phyloP scores from a whole-genome alignment of 1,140 invertebrate species.

The Heterodera schachtii region DNA sequence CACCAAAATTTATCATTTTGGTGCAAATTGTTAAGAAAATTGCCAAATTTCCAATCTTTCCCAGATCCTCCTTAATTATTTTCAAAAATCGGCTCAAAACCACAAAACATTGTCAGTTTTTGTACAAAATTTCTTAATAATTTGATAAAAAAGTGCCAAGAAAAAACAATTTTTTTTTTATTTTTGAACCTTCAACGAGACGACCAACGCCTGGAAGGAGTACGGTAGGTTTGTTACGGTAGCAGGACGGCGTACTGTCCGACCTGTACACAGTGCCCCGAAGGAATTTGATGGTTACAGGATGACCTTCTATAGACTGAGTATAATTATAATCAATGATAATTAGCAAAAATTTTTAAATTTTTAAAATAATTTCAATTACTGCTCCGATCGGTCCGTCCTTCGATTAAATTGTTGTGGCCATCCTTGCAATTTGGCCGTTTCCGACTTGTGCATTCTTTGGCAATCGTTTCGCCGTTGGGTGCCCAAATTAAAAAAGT shows the following conservation, averaged over 20 bases:
- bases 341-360: neutral
- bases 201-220: constrained; percentile 49
- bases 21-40: too few relatives aligned
- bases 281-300: constrained; percentile 44
- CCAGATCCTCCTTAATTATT: too few relatives aligned
- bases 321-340: neutral
- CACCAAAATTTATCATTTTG: too few relatives aligned
- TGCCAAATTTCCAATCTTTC: too few relatives aligned
- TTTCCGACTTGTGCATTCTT: neutral
- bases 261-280: constrained; percentile 44
- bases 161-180: constrained; percentile 16
- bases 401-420: constrained; percentile 19
- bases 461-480: neutral
- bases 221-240: constrained; percentile 44
- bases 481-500: neutral
- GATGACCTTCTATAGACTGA: neutral
- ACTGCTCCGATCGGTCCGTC: constrained; percentile 11
- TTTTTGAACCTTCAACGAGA: constrained; percentile 41
- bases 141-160: too few relatives aligned
- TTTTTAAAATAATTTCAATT: constrained; percentile 6
- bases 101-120: too few relatives aligned
- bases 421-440: constrained; percentile 16
- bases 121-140: too few relatives aligned
- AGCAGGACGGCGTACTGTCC: constrained; percentile 43
- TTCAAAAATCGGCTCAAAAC: too few relatives aligned